phyloP scores from a whole-genome alignment of 2,888 invertebrate species.

The Holacanthella duospinosa region DNA sequence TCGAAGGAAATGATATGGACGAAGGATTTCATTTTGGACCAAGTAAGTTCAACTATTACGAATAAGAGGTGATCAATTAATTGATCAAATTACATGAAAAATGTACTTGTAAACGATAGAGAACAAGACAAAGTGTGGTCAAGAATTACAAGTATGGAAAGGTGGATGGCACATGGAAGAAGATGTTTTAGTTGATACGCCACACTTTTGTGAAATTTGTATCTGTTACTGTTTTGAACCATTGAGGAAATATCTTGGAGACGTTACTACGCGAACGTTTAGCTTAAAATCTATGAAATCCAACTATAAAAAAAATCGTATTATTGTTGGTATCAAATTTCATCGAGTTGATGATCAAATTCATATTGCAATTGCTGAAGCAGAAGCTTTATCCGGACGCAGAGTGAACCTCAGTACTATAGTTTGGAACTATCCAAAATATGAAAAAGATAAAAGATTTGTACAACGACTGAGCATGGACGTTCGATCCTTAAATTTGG shows the following conservation, averaged over 20 bases:
- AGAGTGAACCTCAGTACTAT: slow-evolving; percentile 11
- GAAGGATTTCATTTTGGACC: slow-evolving; percentile 12
- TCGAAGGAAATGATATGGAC: slow-evolving; percentile 10
- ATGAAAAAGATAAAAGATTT: slow-evolving; percentile 6
- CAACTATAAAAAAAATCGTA: slow-evolving; percentile 7
- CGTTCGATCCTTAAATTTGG: slow-evolving; percentile 15
- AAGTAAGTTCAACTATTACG: slow-evolving; percentile 4
- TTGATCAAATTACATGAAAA: not conserved
- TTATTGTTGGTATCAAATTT: slow-evolving; percentile 18
- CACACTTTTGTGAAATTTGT: slow-evolving; percentile 19
- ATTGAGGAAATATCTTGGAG: slow-evolving; percentile 3
- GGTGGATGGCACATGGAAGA: slow-evolving; percentile 16
- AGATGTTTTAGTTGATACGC: slow-evolving; percentile 13
- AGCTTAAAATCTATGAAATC: not conserved
- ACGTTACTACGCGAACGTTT: slow-evolving; percentile 6
- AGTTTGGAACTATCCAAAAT: slow-evolving; percentile 10
- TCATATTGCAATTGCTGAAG: slow-evolving; percentile 16
- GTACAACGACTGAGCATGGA: slow-evolving; percentile 10
- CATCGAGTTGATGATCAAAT: slow-evolving; percentile 20
- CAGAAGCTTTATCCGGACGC: slow-evolving; percentile 6
- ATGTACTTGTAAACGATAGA: too few species aligned
- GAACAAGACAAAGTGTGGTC: slow-evolving; percentile 5
- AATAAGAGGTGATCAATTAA: not conserved
- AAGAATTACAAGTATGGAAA: slow-evolving; percentile 2
- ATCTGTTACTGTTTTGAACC: slow-evolving; percentile 19